Percentiles rank a stretch among this genome's conserved stretches.
Conservation (phyloP, 2,888 invertebrate genomes). For the Melanostoma mellinum region DNA sequence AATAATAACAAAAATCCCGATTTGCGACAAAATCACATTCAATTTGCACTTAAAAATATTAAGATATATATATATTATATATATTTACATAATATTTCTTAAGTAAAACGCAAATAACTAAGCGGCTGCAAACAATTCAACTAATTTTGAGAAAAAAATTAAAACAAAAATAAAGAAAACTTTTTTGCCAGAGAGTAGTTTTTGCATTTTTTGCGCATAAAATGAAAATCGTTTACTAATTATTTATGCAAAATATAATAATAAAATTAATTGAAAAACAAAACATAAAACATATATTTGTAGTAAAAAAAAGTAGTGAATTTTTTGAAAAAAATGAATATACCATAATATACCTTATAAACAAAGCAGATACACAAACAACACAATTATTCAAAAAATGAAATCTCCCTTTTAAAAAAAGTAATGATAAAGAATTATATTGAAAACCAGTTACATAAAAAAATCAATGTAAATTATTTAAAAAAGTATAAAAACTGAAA, state of each 20-base stretch:
- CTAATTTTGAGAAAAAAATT: constrained; percentile 56
- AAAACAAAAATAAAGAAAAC: constrained; percentile 25
- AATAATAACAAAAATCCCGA: constrained; percentile 27
- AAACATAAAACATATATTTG: constrained; percentile 65
- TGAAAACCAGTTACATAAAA: constrained; percentile 66
- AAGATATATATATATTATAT: constrained; percentile 63
- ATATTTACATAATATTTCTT: constrained; percentile 74
- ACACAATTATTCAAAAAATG: constrained; percentile 46
- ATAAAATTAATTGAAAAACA: constrained; percentile 60
- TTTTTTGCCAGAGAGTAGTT: constrained; percentile 70
- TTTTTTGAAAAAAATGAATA: constrained; percentile 48
- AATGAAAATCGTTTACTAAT: constrained; percentile 72
- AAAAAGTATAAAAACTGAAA: constrained; percentile 50
- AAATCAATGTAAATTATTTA: constrained; percentile 73
- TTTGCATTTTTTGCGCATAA: constrained; percentile 73
- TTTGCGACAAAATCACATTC: constrained; percentile 45
- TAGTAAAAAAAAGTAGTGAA: constrained; percentile 61
- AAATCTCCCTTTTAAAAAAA: constrained; percentile 54
- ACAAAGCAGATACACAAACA: constrained; percentile 42
- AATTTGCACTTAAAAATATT: constrained; percentile 56
- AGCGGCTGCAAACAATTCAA: constrained; percentile 53
- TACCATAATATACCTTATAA: constrained; percentile 52
- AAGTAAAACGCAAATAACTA: constrained; percentile 32
- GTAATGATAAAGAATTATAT: constrained; percentile 54
- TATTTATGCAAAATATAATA: constrained; percentile 69